Evolutionary conservation across 2,888 invertebrate genomes (phyloP), one percentile per base, ranked within the genome.

Genomic region (Neuroscelio doddi): DNA sequence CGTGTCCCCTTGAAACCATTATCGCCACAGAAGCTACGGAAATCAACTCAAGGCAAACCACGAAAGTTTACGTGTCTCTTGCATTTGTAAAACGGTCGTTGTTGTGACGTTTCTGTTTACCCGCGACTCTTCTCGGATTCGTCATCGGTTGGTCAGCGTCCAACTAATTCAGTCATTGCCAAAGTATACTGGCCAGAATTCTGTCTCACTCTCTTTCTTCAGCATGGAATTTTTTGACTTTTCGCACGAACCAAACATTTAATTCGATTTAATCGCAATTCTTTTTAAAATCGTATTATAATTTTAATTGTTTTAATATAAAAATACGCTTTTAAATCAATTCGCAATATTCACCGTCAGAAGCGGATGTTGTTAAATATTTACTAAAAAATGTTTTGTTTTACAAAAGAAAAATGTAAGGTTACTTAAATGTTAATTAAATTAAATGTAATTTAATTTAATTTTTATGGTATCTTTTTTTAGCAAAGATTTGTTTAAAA

Each of bases 141-240:
- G 74, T 75, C 75, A 75, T 70, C 68, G 49, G 65, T 75, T 77
- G 77, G 75, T 72, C 49, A 30, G 38, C 30, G 15, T 55, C 74
- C 77, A 75, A 75, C 70, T 73, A 69, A 72, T 69, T 61, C 74
- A 71, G 57, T 66, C 63, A 72, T 68, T 75, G 74, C 77, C 74
- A 75, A 72, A 70, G 73, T 70, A 75, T 74, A 53, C 68, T 71
- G 68, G 70, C 24, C 26, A 10, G n/a, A 16, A 16, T 10, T 9
- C 34, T 7, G 2, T 34, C 34, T 12, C 34, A 4, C 7, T 12
- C 34, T 1, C 34, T 10, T 14, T 34, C 4, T 14, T 34, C 34
- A n/a, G 7, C 34, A 4, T 12, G 14, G 10, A 30, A 30, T 30
- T 30, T 10, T 10, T 10, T 10, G n/a, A 30, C 30, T 30, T 30